Base-by-base conservation (phyloP, 1,140 invertebrate genomes). In the Drosophila ananassae region DNA sequence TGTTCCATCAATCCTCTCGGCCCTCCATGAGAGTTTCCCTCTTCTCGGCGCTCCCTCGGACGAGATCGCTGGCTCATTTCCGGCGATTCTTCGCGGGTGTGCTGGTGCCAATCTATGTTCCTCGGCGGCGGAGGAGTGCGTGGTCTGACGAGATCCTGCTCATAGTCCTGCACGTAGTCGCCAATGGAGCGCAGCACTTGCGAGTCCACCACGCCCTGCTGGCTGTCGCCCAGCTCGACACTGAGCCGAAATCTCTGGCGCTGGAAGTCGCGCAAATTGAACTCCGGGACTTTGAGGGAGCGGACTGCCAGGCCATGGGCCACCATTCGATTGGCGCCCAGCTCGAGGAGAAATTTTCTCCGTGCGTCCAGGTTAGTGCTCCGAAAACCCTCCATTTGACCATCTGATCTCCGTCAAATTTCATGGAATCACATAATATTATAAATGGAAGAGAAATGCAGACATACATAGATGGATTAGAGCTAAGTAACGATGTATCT, bases 91-190 rank as follows among this genome's bases (percentile, higher is more conserved):
- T 58, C 0, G 12, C 41, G 41, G 7, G 28, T 12, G n/a, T 22
- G 17, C 3, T 28, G 48, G 56, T 73, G 68, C 82, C 82, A 87
- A 52, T 87, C 61, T 2, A 82, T 82, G 50, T 87, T 64, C 12
- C 61, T 50, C 8, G 82, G 74, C 8, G 82, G 74, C 22, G 78
- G 56, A 6, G 71, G 71, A 2, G 82, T 71, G 2, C 52, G 41
- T 10, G 78, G 73, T 0, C 50, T 63, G 6, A 24, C 25, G 17
- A 8, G 6, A 3, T 34, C 25, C 9, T 37, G 6, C 9, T 48
- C 10, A 7, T 28, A 34, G 2, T 21, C 17, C 7, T 77, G 58
- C 7, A 87, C 12, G 7, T 69, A 41, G 0, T 47, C 37, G 1
- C 5, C 32, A 10, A 85, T 67, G 25, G 76, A 41, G 1, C 21